These are phyloP conservation scores for Anguilla megastoma DNA, from an alignment of 2,797 vertebrate genomes.

Conservation along the genomic window DNA sequence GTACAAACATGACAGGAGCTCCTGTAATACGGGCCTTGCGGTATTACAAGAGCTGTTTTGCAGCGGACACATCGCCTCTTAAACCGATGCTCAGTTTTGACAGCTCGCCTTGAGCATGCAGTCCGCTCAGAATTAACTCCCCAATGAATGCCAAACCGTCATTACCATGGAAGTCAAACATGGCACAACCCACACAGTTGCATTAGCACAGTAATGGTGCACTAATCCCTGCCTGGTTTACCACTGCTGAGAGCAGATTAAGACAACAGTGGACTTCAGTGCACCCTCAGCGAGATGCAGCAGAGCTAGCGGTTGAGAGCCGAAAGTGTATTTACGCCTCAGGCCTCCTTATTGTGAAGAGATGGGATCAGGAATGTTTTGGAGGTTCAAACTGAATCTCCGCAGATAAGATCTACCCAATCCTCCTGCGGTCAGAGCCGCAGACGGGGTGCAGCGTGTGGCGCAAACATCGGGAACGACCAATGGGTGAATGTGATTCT, in stretches of 20 bases:
- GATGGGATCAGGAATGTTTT: not conserved
- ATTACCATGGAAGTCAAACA: constrained; percentile 2
- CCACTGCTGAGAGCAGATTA: not conserved
- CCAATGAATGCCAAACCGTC: not conserved
- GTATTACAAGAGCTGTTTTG: not conserved
- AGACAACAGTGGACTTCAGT: not conserved
- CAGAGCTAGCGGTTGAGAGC: not conserved
- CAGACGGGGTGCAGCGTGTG: too few relatives aligned
- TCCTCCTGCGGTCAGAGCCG: not conserved
- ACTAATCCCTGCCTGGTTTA: not conserved
- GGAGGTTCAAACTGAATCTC: not conserved
- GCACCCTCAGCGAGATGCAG: not conserved
- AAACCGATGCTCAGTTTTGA: not conserved
- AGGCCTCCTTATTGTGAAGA: not conserved
- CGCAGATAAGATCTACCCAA: not conserved
- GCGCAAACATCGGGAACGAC: too few relatives aligned
- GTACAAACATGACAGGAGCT: not conserved
- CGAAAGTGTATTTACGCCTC: not conserved
- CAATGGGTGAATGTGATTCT: too few relatives aligned
- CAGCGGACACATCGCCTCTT: not conserved
- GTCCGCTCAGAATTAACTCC: not conserved
- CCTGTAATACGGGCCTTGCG: not conserved
- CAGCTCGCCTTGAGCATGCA: too few relatives aligned
- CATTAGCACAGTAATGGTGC: not conserved
- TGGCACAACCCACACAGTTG: not conserved